Evolutionary conservation across 2,797 vertebrate genomes (phyloP).

Genomic region (Mycteria americana): DNA sequence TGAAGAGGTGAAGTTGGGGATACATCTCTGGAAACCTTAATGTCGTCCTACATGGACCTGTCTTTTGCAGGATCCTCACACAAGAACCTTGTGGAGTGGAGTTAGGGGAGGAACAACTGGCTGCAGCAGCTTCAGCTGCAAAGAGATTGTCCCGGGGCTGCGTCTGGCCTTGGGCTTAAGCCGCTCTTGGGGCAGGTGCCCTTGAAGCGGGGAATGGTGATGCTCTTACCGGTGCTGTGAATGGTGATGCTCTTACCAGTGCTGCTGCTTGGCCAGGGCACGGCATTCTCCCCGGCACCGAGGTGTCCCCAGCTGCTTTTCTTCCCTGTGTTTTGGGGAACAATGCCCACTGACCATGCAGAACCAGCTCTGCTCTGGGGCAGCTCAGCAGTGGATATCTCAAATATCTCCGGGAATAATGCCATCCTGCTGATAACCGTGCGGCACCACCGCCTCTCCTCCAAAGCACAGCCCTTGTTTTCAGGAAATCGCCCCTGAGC

Average conservation of each 20-base stretch:
- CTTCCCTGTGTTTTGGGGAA: background rate
- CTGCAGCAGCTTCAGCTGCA: background rate
- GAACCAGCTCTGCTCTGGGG: background rate
- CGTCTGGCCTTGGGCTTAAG: rapidly evolving
- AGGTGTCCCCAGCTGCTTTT: background rate
- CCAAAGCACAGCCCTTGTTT: background rate
- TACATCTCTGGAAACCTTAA: background rate
- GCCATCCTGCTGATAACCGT: rapidly evolving
- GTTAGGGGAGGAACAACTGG: background rate
- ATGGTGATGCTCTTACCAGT: no score
- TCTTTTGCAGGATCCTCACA: background rate
- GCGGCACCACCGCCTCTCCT: background rate
- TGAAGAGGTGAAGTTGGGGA: background rate
- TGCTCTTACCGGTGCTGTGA: no score
- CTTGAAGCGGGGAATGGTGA: rapidly evolving
- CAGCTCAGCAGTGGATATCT: background rate
- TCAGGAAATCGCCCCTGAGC: background rate
- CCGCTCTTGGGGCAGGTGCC: background rate
- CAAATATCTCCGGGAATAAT: background rate
- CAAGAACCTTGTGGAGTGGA: background rate
- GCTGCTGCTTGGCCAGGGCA: background rate
- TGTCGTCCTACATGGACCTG: background rate
- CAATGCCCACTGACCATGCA: background rate
- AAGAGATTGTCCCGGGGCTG: background rate
- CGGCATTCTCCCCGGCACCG: rapidly evolving